A percentile compares a stretch with the other conserved stretches of the same genome.
Conservation (phyloP, 2,888 invertebrate genomes). For the Iselma pallidipennis region DNA sequence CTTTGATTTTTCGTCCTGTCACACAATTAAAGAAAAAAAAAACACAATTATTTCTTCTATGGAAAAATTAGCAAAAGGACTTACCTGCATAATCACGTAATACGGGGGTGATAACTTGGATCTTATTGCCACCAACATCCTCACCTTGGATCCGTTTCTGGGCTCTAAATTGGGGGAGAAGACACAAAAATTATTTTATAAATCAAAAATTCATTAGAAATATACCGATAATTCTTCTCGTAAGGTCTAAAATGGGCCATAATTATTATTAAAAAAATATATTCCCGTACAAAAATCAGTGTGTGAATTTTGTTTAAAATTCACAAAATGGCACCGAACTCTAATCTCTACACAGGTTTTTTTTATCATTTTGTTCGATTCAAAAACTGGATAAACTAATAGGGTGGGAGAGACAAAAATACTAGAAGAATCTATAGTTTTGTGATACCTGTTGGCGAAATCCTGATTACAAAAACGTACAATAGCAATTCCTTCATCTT, state of each 20-base stretch:
- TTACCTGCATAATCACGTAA: slow-evolving; percentile 39
- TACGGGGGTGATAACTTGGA: slow-evolving; percentile 56
- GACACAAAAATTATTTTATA: not conserved
- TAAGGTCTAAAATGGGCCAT: slow-evolving; percentile 48
- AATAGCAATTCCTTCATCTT: slow-evolving; percentile 64
- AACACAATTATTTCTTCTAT: not conserved
- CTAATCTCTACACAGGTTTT: too few relatives aligned
- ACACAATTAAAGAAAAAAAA: not conserved
- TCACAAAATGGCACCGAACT: not conserved
- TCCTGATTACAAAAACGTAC: slow-evolving; percentile 72
- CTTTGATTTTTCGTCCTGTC: not conserved
- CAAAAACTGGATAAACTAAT: too few relatives aligned
- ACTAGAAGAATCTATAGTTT: too few relatives aligned
- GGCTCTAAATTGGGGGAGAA: slow-evolving; percentile 62
- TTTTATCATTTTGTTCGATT: too few relatives aligned
- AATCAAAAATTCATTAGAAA: not conserved
- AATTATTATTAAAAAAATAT: too few relatives aligned
- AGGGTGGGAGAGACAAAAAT: too few relatives aligned
- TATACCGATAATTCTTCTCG: slow-evolving; percentile 44
- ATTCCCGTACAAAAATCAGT: not conserved
- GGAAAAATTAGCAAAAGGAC: not conserved
- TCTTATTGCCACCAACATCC: slow-evolving; percentile 79
- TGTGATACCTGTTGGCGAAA: slow-evolving; percentile 67
- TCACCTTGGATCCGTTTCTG: slow-evolving; percentile 84
- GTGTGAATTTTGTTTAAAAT: not conserved